These are phyloP conservation scores for Lampris incognitus DNA, from an alignment of 2,113 vertebrate species.

Conservation along the genomic window DNA sequence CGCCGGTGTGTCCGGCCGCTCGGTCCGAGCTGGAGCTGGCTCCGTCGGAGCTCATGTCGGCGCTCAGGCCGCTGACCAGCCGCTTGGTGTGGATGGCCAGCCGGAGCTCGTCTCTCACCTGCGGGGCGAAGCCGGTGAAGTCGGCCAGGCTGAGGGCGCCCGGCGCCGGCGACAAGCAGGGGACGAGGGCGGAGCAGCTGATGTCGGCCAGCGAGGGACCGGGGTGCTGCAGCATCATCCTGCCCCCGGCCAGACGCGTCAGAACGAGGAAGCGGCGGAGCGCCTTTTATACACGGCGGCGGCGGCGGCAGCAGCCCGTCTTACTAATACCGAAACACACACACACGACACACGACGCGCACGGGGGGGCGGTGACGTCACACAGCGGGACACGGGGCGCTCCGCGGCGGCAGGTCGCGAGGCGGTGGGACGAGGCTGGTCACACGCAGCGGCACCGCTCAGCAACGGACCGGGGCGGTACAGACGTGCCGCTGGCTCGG, in stretches of 20 bases:
- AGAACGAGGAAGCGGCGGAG: too few relatives aligned
- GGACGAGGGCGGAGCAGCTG: conserved; percentile 92
- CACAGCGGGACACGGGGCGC: too few relatives aligned
- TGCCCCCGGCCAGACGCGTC: conserved; percentile 32
- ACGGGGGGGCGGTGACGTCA: too few relatives aligned
- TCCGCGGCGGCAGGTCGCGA: too few relatives aligned
- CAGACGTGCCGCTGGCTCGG: too few relatives aligned
- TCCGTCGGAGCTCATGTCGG: conserved; percentile 79
- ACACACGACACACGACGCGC: background rate
- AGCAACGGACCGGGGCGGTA: too few relatives aligned
- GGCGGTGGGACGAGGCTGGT: too few relatives aligned
- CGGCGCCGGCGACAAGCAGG: conserved; percentile 90
- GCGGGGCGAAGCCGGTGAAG: conserved; percentile 91
- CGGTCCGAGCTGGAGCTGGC: conserved; percentile 83
- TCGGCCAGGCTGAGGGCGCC: conserved; percentile 93
- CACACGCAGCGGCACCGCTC: too few relatives aligned
- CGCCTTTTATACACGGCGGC: too few relatives aligned
- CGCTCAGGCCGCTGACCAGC: conserved; percentile 86
- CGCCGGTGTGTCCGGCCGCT: conserved; percentile 62
- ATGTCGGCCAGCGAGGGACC: conserved; percentile 92
- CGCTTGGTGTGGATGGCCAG: conserved; percentile 92
- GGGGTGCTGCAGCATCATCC: conserved; percentile 96
- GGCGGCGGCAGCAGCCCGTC: too few relatives aligned
- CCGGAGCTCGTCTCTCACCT: conserved; percentile 95
- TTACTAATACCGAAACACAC: background rate